Base-by-base conservation (phyloP, 2,888 invertebrate genomes). In the Subacronicta megacephala region DNA sequence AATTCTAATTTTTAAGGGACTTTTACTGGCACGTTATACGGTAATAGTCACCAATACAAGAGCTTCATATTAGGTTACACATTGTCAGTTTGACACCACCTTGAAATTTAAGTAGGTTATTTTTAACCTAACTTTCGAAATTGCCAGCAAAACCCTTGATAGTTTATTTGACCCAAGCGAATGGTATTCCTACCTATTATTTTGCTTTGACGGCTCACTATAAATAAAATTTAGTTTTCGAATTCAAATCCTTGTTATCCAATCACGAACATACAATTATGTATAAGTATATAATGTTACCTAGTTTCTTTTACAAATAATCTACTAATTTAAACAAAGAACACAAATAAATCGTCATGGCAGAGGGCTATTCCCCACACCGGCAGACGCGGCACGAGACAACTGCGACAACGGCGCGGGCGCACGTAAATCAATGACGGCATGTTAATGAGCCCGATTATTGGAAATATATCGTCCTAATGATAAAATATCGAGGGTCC, bases 391-490 rank as follows among this genome's bases (percentile, higher is more conserved):
- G 17, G 17, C 29, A n/a, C 42, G 38, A 10, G 35, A 3, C 36
- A 29, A 26, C 4, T 16, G 15, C 49, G 50, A 36, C 36, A 61
- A 4, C 31, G 17, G 2, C 43, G 31, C 43, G 31, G 35, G 17
- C 31, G 36, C 42, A 20, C 72, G 72, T 83, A 82, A 75, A 82
- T 84, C 83, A 67, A 37, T n/a, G 2, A 17, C 3, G 29, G 50
- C 66, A 77, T 75, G 69, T 69, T 84, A 84, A 84, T 80, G 78
- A 80, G 62, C 60, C 51, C 69, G 79, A 72, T 77, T 81, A 82
- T 77, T 75, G 58, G 57, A 61, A 74, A 83, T 74, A 78, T 77
- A 83, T 81, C 74, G 67, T 51, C 43, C 44, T 80, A 75, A 80
- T 65, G 77, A 76, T 80, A 78, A 83, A 72, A 75, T 76, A 83